A percentile compares a stretch with the other conserved stretches of the same genome.
These are phyloP conservation scores for Varanus salvator DNA, from an alignment of 2,113 vertebrate genomes.

Conservation along the genomic window DNA sequence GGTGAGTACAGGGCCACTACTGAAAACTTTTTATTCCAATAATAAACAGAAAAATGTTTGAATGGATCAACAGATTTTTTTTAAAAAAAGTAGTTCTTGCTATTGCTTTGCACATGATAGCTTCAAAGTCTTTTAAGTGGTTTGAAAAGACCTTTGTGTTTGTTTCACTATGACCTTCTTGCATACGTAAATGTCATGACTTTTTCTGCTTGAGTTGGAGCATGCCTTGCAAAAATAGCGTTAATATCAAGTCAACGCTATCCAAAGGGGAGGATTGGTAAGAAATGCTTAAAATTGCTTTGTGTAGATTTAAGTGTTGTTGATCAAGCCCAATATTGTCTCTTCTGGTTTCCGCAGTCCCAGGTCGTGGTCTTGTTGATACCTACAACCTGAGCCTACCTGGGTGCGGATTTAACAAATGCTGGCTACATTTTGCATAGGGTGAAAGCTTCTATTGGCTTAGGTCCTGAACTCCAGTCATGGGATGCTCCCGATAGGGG, in stretches of 20 bases:
- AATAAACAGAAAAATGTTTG: conserved; percentile 14
- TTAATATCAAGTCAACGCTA: background rate
- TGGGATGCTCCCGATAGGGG: no score
- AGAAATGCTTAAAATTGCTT: background rate
- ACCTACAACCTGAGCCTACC: background rate
- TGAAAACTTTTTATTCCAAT: background rate
- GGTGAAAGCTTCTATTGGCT: no score
- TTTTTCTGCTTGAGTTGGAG: background rate
- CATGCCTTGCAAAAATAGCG: background rate
- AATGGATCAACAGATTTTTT: background rate
- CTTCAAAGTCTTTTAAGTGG: background rate
- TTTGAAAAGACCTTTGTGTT: background rate
- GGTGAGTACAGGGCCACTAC: background rate
- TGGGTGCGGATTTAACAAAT: background rate
- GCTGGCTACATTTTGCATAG: no score
- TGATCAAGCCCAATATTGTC: background rate
- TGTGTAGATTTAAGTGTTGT: background rate
- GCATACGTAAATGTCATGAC: background rate
- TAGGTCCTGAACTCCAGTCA: no score
- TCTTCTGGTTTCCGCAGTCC: background rate
- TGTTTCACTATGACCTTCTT: background rate
- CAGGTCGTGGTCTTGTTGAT: background rate
- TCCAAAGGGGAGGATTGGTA: background rate
- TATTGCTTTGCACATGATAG: background rate
- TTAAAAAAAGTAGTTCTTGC: background rate